A percentile compares a stretch with the other conserved stretches of the same genome.
These are phyloP conservation scores for Kuschelorhynchus macadamiae DNA, from an alignment of 2,888 invertebrate genomes.

Conservation along the genomic window DNA sequence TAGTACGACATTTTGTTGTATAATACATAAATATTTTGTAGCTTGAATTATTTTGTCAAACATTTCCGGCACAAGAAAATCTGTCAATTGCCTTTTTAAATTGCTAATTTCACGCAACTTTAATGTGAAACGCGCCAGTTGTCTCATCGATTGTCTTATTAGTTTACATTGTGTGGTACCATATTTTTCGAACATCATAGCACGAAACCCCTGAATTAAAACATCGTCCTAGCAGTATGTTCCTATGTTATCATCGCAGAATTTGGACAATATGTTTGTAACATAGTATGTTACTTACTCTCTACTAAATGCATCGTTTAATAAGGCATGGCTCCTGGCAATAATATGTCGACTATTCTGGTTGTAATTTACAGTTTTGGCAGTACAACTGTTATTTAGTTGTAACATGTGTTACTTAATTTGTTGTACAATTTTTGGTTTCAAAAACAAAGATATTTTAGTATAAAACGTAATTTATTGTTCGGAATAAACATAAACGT, in stretches of 20 bases:
- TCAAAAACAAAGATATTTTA: too few species aligned
- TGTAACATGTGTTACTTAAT: too few species aligned
- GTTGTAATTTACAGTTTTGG: too few species aligned
- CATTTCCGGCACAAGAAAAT: conserved; percentile 25
- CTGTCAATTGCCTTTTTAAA: conserved; percentile 10
- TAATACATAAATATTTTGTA: conserved; percentile 8
- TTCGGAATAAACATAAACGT: too few species aligned
- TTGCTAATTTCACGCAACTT: conserved; percentile 23
- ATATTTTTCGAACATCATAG: conserved; percentile 42
- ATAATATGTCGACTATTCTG: too few species aligned
- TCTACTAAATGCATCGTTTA: conserved; percentile 24
- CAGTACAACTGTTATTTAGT: too few species aligned
- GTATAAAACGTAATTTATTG: too few species aligned
- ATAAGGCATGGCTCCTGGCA: too few species aligned
- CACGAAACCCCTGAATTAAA: conserved; percentile 36
- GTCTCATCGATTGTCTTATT: conserved; percentile 44
- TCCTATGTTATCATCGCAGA: conserved; percentile 22
- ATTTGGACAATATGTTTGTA: conserved; percentile 18
- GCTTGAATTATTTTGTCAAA: conserved; percentile 18
- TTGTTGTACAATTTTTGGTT: too few species aligned
- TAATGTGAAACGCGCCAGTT: conserved; percentile 33
- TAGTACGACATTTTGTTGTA: conserved; percentile 14
- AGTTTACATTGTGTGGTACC: conserved; percentile 36
- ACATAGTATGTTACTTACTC: conserved; percentile 18
- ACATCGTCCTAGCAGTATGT: conserved; percentile 25